Conservation (phyloP, 2,113 vertebrate genomes). For the Hystrix cristata region DNA sequence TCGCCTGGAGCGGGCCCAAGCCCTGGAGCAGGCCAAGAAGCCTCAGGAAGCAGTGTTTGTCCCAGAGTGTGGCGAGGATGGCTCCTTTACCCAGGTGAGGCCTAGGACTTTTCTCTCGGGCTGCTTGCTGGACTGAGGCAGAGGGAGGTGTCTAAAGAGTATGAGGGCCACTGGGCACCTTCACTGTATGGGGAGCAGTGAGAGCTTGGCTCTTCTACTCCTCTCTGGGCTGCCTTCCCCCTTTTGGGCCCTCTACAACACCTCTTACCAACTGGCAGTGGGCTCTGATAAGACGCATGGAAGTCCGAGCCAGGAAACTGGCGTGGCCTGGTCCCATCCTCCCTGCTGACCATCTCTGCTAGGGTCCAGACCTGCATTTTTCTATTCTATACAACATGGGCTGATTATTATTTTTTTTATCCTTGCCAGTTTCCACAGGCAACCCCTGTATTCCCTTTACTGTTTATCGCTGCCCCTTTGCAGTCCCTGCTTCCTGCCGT, state of each 20-base stretch:
- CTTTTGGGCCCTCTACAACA: neutral
- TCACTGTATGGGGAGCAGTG: conserved; percentile 46
- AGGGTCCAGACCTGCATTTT: conserved; percentile 33
- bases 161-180: neutral
- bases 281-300: conserved; percentile 53
- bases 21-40: conserved; percentile 94
- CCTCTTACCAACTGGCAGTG: conserved; percentile 71
- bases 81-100: conserved; percentile 96
- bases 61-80: conserved; percentile 97
- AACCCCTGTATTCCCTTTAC: conserved; percentile 50
- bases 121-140: neutral
- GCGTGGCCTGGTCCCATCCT: conserved; percentile 50
- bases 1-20: conserved; percentile 94
- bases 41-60: conserved; percentile 98
- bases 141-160: neutral
- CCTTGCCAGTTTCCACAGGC: conserved; percentile 77
- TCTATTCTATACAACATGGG: conserved; percentile 64
- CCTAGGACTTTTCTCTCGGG: neutral
- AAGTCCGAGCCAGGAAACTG: conserved; percentile 75
- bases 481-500: neutral
- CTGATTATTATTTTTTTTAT: conserved; percentile 68
- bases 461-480: conserved; percentile 13
- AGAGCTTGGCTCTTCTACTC: conserved; percentile 18
- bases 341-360: conserved; percentile 56
- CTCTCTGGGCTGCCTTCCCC: neutral